phyloP scores from a whole-genome alignment of 2,888 invertebrate genomes.

The Muschampia plurimacula region DNA sequence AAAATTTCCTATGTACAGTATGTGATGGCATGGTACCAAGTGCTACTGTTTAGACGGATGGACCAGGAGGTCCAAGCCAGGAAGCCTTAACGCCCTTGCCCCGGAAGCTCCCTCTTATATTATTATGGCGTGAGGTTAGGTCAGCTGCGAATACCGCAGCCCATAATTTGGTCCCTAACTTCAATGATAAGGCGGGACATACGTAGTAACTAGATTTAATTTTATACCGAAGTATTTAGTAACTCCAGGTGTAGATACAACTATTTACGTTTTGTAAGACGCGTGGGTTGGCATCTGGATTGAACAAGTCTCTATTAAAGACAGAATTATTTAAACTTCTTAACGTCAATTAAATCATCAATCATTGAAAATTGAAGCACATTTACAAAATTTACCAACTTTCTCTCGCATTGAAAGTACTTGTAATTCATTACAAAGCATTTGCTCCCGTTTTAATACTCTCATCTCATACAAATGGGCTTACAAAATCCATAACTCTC shows the following conservation, averaged over 20 bases:
- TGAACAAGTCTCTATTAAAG: background rate
- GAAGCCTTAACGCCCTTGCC: no score
- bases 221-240: constrained; percentile 7
- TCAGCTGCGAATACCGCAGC: no score
- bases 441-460: constrained; percentile 27
- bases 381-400: background rate
- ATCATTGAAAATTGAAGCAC: background rate
- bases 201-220: background rate
- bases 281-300: constrained; percentile 21
- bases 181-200: background rate
- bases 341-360: constrained; percentile 13
- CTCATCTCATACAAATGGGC: constrained; percentile 26
- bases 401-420: background rate
- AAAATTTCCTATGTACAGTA: no score
- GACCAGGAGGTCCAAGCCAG: no score
- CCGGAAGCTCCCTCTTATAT: no score
- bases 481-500: constrained; percentile 32
- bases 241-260: constrained; percentile 9
- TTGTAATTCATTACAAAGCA: constrained; percentile 23
- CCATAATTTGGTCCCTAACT: background rate
- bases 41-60: no score
- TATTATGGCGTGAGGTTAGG: no score
- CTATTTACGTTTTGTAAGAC: constrained; percentile 25
- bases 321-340: background rate
- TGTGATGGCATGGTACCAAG: no score